Evolutionary conservation across 1,140 invertebrate genomes (phyloP), one percentile per base, ranked within the genome.

Genomic region (Aphidius ervi): DNA sequence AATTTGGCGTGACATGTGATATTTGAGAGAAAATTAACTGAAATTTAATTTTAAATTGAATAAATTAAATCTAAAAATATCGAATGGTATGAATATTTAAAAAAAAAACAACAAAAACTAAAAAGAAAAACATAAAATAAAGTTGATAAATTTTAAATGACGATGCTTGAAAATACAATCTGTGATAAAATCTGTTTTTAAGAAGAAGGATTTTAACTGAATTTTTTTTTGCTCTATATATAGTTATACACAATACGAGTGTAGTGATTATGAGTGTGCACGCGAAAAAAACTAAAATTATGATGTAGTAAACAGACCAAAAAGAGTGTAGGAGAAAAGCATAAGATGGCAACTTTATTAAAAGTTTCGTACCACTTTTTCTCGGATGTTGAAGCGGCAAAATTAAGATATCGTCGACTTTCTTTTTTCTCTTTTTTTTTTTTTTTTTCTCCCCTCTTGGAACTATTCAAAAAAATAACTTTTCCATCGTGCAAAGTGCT

Each of bases 381-480:
- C 54, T 43, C 54, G 53, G 40, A 46, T 61, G 65, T 68, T 65
- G 67, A 69, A 70, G 67, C 67, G 64, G 67, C 63, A 63, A 68
- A 73, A 71, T 70, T 71, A 73, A 71, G 69, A 74, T 72, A 72
- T 70, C 67, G 68, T 37, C 4, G 37, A n/a, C 40, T 54, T 54
- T 54, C 67, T 66, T 68, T 68, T 64, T 69, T 31, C 4, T 4
- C 23, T 31, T 54, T 54, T 68, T 66, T 68, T 54, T 54, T 68
- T 66, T 68, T 68, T 64, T 69, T 31, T 31, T 4, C 23, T 31
- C 23, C 23, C 23, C 23, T 31, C 23, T 31, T 31, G 23, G 2
- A 31, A 31, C 70, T 71, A 69, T 73, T 65, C 62, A 47, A 66
- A 72, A 74, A 68, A 68, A 68, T 67, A 70, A 70, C 68, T 71